These are phyloP conservation scores for Ctenosaura bakeri DNA, from an alignment of 2,797 vertebrate genomes.

Conservation along the genomic window DNA sequence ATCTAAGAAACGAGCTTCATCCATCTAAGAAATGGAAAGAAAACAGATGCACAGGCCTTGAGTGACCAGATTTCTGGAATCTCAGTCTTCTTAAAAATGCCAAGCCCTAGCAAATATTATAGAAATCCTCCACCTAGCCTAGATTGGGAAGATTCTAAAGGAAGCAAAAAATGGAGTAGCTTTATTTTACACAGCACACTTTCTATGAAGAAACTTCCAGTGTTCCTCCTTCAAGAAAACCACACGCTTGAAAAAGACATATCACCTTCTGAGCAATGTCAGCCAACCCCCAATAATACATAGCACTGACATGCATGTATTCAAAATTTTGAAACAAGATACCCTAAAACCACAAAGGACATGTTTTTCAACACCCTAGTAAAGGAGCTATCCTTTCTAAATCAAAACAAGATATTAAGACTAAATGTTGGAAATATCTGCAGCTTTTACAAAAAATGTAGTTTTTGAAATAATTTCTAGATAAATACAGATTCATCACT, in stretches of 20 bases:
- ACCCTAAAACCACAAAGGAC: neutral
- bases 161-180: neutral
- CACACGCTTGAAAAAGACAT: neutral
- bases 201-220: constrained; percentile 4
- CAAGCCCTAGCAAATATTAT: constrained; percentile 31
- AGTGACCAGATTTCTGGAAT: constrained; percentile 41
- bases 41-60: constrained; percentile 37
- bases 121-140: constrained; percentile 28
- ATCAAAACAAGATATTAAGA: neutral
- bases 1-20: constrained; percentile 41
- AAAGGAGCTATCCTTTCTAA: neutral
- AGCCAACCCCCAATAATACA: neutral
- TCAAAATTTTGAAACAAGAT: neutral
- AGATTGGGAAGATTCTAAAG: constrained; percentile 24
- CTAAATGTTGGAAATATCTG: neutral
- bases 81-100: constrained; percentile 33
- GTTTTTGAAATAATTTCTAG: constrained; percentile 9
- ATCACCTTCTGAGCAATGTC: neutral
- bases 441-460: neutral
- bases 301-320: neutral
- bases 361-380: neutral
- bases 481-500: neutral
- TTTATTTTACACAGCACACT: neutral
- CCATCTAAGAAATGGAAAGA: constrained; percentile 40
- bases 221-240: neutral